Conservation (phyloP, 2,888 invertebrate species). For the Eulithis testata region DNA sequence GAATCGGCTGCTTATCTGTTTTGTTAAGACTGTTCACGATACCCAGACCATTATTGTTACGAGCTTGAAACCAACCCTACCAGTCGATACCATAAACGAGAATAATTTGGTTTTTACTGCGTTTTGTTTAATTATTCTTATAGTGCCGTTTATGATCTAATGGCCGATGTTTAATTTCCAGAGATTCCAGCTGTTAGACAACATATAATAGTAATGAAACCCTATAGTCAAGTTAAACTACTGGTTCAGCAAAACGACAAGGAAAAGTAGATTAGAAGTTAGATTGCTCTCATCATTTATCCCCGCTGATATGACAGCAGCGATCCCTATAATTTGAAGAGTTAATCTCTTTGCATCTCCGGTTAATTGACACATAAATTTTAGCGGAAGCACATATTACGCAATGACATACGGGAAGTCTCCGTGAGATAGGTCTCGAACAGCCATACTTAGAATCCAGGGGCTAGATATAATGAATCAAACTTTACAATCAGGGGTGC, state of each 20-base stretch:
- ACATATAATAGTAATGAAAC: conserved; percentile 9
- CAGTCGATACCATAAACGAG: conserved; percentile 23
- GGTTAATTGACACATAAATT: conserved; percentile 52
- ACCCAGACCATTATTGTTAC: conserved; percentile 61
- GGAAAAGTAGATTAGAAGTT: conserved; percentile 6
- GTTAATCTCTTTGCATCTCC: conserved; percentile 45
- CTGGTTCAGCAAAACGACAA: conserved; percentile 2
- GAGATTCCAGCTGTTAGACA: conserved; percentile 12
- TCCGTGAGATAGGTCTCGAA: conserved; percentile 23
- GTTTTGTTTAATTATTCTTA: conserved; percentile 26
- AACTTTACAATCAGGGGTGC: conserved; percentile 62
- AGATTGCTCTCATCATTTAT: conserved; percentile 30
- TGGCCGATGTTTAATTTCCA: conserved; percentile 15
- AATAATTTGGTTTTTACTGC: conserved; percentile 25
- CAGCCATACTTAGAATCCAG: conserved; percentile 34
- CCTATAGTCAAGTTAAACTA: background rate
- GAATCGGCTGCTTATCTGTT: conserved; percentile 52
- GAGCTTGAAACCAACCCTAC: conserved; percentile 46
- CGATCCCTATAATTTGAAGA: conserved; percentile 34
- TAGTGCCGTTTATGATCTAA: conserved; percentile 25
- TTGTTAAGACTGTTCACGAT: conserved; percentile 63
- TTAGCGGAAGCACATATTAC: conserved; percentile 46
- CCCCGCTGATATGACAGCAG: conserved; percentile 26
- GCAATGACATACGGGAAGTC: conserved; percentile 34
- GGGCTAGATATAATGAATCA: conserved; percentile 55